A percentile compares a stretch with the other conserved stretches of the same genome.
These are phyloP conservation scores for Heteractis magnifica DNA, from an alignment of 92 coral and sea anemone genomes.

Conservation along the genomic window DNA sequence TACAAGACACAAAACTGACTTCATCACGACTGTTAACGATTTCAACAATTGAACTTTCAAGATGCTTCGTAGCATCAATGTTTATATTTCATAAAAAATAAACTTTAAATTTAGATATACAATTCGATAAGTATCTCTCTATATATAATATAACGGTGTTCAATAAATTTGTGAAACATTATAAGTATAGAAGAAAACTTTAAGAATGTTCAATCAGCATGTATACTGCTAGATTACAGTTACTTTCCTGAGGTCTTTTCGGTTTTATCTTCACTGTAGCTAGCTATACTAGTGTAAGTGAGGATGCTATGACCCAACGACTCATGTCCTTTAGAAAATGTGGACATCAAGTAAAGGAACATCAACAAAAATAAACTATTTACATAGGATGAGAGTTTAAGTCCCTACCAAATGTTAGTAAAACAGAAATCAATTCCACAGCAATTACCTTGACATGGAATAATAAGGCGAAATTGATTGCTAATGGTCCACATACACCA, in stretches of 20 bases:
- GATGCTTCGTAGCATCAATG: slow-evolving; percentile 15
- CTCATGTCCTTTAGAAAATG: not conserved
- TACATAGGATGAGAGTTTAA: slow-evolving; percentile 6
- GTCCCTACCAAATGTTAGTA: slow-evolving; percentile 4
- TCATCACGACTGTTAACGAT: not conserved
- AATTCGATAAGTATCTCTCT: slow-evolving; percentile 20
- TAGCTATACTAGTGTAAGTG: too few species aligned
- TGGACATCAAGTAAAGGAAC: slow-evolving; percentile 4
- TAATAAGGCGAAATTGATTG: slow-evolving; percentile 42
- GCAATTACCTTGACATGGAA: slow-evolving; percentile 40
- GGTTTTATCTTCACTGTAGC: too few species aligned
- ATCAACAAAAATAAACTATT: slow-evolving; percentile 23
- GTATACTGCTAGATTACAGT: slow-evolving; percentile 3
- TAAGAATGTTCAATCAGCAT: not conserved
- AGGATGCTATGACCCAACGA: not conserved
- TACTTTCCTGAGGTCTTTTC: not conserved
- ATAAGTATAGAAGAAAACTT: not conserved
- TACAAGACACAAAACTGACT: not conserved
- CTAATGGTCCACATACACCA: slow-evolving; percentile 18
- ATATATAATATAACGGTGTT: slow-evolving; percentile 9
- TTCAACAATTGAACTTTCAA: not conserved
- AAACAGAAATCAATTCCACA: slow-evolving; percentile 28
- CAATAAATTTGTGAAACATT: slow-evolving; percentile 7
- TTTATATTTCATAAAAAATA: slow-evolving; percentile 27
- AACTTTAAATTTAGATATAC: slow-evolving; percentile 38